These are phyloP conservation scores for Eucidaris tribuloides DNA, from an alignment of 35 echinoderm and acorn worm genomes.

Conservation along the genomic window DNA sequence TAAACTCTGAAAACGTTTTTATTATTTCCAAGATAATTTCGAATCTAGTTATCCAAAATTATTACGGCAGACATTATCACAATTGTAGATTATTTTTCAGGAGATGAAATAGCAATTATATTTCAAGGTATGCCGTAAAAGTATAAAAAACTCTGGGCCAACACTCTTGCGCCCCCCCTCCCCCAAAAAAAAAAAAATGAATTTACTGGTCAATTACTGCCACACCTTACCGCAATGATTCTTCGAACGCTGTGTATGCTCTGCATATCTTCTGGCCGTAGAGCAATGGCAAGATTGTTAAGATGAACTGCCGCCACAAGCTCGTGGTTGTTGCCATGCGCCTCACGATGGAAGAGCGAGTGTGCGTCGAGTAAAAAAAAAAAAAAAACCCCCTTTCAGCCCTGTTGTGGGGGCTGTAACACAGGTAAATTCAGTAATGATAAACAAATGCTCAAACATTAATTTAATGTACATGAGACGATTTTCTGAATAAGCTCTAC, in stretches of 20 bases:
- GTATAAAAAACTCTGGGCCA: background rate
- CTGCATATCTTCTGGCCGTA: slow-evolving; percentile 13
- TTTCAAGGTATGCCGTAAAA: background rate
- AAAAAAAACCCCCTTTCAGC: too few relatives aligned
- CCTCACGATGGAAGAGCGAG: slow-evolving; percentile 35
- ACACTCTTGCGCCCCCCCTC: background rate
- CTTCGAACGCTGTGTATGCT: slow-evolving; percentile 8
- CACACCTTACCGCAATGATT: slow-evolving; percentile 56
- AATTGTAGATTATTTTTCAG: background rate
- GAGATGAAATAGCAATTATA: background rate
- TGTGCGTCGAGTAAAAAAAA: slow-evolving; percentile 20
- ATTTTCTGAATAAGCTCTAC: background rate
- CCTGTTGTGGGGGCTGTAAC: background rate
- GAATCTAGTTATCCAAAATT: background rate
- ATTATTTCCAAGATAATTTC: background rate
- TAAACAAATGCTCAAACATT: background rate
- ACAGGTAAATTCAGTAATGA: background rate
- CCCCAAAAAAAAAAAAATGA: background rate
- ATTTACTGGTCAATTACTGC: background rate
- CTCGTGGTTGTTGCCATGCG: background rate
- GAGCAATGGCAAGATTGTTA: slow-evolving; percentile 47
- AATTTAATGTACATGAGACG: background rate
- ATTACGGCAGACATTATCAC: background rate
- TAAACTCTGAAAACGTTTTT: background rate
- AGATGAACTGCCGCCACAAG: slow-evolving; percentile 38